Evolutionary conservation across 2,797 vertebrate genomes (phyloP), one percentile per base, ranked within the genome.

Genomic region (Coregonus sp.): DNA sequence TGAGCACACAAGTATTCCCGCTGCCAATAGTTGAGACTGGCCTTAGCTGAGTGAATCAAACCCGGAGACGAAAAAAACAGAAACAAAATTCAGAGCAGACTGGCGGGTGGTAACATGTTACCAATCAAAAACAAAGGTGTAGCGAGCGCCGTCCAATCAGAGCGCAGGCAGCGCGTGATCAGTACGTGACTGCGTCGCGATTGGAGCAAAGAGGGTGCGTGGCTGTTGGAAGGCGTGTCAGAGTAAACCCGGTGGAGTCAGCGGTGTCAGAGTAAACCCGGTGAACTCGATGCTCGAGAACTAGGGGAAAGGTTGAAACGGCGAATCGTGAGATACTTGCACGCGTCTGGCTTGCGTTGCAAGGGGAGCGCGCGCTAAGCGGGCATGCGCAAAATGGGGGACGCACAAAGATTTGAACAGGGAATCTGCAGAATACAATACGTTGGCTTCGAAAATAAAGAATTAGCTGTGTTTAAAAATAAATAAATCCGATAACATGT

Each of bases 301-400:
- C 92, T 96, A 91, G 96, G 95, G 95, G 94, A 96, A 96, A 96
- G 96, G 96, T 96, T 95, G 87, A 80, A 75, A 80, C 83, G 80
- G 92, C 85, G 85, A 74, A 75, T 80, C 83, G 85, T 80, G 84
- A 85, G 78, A 79, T 78, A 79, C 85, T 83, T 51, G 89, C 81
- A 81, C 88, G 91, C 90, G 86, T 86, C 85, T 85, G 84, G 82
- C 72, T 78, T 70, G 74, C 75, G 52, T 20, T 52, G 77, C 68
- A 72, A 73, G 59, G 75, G 66, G 72, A 75, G 81, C 52, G 88
- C 85, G 47, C n/a, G 56, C n/a, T 14, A 15, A 4, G 63, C 29
- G 52, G 77, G 65, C 74, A 80, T 52, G 84, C 75, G 81, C 84
- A 67, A 74, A 75, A 50, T 31, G 20, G 63, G 59, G 70, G 69